These are phyloP conservation scores for Perizoma affinitatum DNA, from an alignment of 2,888 invertebrate species.

Conservation along the genomic window DNA sequence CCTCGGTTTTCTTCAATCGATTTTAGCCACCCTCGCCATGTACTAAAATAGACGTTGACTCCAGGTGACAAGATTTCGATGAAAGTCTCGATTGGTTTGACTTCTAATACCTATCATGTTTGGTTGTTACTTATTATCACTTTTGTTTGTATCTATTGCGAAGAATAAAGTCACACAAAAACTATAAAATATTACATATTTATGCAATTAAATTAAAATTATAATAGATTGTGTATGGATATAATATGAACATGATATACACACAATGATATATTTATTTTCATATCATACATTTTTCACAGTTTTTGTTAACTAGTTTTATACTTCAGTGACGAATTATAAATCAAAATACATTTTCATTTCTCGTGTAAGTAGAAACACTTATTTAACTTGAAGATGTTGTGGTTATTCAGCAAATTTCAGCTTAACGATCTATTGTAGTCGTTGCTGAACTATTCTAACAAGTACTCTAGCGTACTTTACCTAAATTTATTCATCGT, in stretches of 20 bases:
- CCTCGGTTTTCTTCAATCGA: slow-evolving; percentile 61
- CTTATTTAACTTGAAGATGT: neutral
- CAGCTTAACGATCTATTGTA: neutral
- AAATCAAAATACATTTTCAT: no score
- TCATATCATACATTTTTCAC: no score
- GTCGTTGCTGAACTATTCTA: slow-evolving; percentile 26
- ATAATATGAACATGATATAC: no score
- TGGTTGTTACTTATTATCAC: neutral
- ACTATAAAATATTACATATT: no score
- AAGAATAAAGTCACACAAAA: no score
- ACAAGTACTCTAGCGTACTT: slow-evolving; percentile 20
- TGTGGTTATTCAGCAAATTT: slow-evolving; percentile 17
- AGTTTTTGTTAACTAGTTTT: no score
- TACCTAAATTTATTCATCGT: slow-evolving; percentile 31
- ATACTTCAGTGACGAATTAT: no score
- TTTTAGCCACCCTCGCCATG: slow-evolving; percentile 57
- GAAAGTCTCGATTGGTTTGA: slow-evolving; percentile 2
- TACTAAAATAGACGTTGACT: slow-evolving; percentile 61
- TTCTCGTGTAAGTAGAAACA: no score
- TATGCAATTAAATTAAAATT: no score
- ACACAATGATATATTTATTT: no score
- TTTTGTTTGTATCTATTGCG: no score
- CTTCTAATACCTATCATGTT: neutral
- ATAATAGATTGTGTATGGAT: no score
- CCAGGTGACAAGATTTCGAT: slow-evolving; percentile 47